A percentile compares a stretch with the other conserved stretches of the same genome.
Evolutionary conservation across 2,113 vertebrate genomes (phyloP).

Genomic region (Mugil cephalus): DNA sequence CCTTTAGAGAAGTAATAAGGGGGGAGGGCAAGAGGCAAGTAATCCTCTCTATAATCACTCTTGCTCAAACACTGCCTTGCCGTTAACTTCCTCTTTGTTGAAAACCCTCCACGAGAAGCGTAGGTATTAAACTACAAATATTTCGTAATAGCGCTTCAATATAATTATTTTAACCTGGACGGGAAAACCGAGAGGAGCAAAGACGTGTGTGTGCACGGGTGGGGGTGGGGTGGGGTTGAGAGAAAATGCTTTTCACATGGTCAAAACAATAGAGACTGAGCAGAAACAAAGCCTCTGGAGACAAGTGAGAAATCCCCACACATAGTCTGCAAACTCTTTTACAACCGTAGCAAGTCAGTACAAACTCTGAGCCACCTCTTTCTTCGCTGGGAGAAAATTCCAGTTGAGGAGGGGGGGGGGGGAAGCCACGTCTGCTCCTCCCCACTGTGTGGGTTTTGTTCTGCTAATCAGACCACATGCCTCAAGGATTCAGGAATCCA

Average conservation of each 20-base stretch:
- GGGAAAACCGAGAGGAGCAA: neutral
- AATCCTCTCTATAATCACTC: conserved; percentile 67
- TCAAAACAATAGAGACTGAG: conserved; percentile 24
- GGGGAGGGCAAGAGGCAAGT: conserved; percentile 43
- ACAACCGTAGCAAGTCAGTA: conserved; percentile 59
- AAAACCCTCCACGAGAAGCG: conserved; percentile 37
- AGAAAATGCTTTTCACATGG: conserved; percentile 25
- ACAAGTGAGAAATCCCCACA: conserved; percentile 57
- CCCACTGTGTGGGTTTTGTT: conserved; percentile 84
- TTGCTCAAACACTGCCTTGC: conserved; percentile 66
- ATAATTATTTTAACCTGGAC: conserved; percentile 12
- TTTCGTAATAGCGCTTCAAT: conserved; percentile 28
- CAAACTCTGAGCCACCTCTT: conserved; percentile 69
- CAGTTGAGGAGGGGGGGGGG: conserved; percentile 41
- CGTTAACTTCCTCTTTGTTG: conserved; percentile 67
- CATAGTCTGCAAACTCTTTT: conserved; percentile 45
- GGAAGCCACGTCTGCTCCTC: conserved; percentile 76
- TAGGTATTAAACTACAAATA: conserved; percentile 16
- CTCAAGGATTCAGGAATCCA: conserved; percentile 82
- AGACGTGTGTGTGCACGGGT: too few relatives aligned
- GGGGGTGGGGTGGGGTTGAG: neutral
- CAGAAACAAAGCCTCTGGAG: conserved; percentile 40
- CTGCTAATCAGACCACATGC: conserved; percentile 86
- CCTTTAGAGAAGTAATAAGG: conserved; percentile 44
- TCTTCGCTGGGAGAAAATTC: conserved; percentile 74